Evolutionary conservation across 2,888 invertebrate genomes (phyloP), one percentile per base, ranked within the genome.

Genomic region (Microctonus aethiopoides): DNA sequence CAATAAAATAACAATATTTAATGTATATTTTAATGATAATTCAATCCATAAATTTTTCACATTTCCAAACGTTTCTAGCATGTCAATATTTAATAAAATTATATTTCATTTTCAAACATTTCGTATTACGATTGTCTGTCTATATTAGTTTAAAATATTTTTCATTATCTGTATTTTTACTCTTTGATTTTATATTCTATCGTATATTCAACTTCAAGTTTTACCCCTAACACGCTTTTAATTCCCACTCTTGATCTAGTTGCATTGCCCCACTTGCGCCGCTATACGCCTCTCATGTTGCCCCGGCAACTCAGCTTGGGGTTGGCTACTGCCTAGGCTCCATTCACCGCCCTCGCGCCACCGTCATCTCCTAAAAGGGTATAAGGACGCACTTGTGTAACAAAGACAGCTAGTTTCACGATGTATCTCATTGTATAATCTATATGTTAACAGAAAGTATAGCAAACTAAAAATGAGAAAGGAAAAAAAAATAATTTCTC

Each of bases 301-400:
- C 84, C 84, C 78, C 79, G 84, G 84, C 84, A 84, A 85, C 83
- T 80, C 79, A 75, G 80, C 81, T 83, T 81, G 84, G 85, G 85
- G 84, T 84, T 84, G 84, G 83, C 82, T 81, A 77, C 82, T 79
- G 77, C 83, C 82, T 73, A 79, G 74, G 79, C 79, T 82, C 81
- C 81, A 81, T 84, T 83, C 84, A 81, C 80, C 79, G 81, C 79
- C 80, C 81, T 81, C 76, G 79, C 75, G 74, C 79, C 76, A 78
- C 75, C 66, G 62, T 64, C 68, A 66, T 71, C 71, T 73, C 67
- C 75, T 74, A 67, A 46, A 65, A 63, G 67, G 64, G 67, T 56
- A 65, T 57, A 56, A 36, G 34, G 51, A 41, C 16, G 46, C 64
- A 24, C 52, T 39, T 46, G 67, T 51, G 57, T 51, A 65, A 59